Base-by-base conservation (phyloP, 2,113 vertebrate genomes). In the Mesoclemmys tuberculata region DNA sequence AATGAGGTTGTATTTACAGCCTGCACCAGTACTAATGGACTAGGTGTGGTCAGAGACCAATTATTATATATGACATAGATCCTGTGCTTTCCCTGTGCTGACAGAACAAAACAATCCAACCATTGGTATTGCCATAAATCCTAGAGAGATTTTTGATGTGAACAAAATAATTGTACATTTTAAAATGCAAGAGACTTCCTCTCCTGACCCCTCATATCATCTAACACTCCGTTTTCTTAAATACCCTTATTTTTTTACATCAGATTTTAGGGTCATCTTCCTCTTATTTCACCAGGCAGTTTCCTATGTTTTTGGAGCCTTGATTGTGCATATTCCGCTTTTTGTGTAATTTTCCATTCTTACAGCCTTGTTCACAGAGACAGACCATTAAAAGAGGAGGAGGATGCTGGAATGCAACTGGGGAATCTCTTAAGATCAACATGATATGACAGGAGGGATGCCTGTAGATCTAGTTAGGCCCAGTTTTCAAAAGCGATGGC, bases 11-110 rank as follows among this genome's bases (percentile, higher is more conserved):
- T 95, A 92, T 95, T 89, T 96, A 95, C 96, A 97, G 97, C 96
- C 97, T 96, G 90, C 96, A 80, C 10, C 81, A 96, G 97, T 96
- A 77, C 97, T 98, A 97, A 95, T 97, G 97, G 97, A 95, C 98
- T 98, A 99, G 99, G 99, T 99, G 99, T 99, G 98, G 99, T 98
- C 98, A 97, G 90, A 96, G 94, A 95, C 97, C 93, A 91, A 82
- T 96, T 95, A 93, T 93, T 90, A 85, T 81, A 90, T 88, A 96
- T 81, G 92, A 95, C 87, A 92, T 79, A 97, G 96, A 93, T 86
- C 91, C 97, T 52, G 92, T 92, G 88, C 93, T 93, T 68, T 71
- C 91, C 41, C 38, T 2, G 91, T 87, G 95, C 95, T 94, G 94
- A 77, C 10, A 8, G 93, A 86, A 5, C 48, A 11, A 87, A 92